phyloP scores from a whole-genome alignment of 2,113 vertebrate species.

The Oryzias celebensis region DNA sequence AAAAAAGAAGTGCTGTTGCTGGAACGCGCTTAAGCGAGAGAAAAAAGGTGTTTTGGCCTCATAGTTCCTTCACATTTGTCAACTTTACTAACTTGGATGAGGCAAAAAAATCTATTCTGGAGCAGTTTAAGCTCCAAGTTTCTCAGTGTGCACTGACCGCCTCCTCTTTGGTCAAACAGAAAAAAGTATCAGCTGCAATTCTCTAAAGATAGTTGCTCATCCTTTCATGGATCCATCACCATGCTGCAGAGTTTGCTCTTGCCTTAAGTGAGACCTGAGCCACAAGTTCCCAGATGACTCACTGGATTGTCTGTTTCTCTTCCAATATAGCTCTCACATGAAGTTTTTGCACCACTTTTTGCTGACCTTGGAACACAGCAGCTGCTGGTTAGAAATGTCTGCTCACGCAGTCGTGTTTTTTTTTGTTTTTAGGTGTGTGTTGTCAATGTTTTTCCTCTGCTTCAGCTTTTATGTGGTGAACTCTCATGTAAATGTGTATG shows the following conservation, averaged over 20 bases:
- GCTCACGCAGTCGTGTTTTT: background rate
- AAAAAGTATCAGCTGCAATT: constrained; percentile 14
- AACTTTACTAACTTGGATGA: too few relatives aligned
- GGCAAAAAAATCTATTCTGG: background rate
- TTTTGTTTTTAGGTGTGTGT: too few relatives aligned
- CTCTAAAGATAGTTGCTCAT: constrained; percentile 25
- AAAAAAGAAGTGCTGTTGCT: too few relatives aligned
- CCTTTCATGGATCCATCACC: constrained; percentile 40
- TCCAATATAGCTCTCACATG: constrained; percentile 13
- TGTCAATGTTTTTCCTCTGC: too few relatives aligned
- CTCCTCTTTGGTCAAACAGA: constrained; percentile 12
- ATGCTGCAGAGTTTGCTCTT: constrained; percentile 33
- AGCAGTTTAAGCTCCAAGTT: background rate
- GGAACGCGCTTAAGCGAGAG: too few relatives aligned
- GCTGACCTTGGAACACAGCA: constrained; percentile 4
- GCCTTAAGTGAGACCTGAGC: constrained; percentile 32
- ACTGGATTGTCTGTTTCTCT: constrained; percentile 28
- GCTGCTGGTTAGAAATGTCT: constrained; percentile 1
- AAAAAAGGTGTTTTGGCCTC: too few relatives aligned
- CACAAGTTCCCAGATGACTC: constrained; percentile 41
- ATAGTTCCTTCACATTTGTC: too few relatives aligned
- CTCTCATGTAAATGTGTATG: too few relatives aligned
- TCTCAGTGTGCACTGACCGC: constrained; percentile 2
- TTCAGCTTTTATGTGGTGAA: too few relatives aligned
- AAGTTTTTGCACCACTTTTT: constrained; percentile 15